Conservation (phyloP, 2,888 invertebrate genomes). For the Brachynemurus nebulosus region DNA sequence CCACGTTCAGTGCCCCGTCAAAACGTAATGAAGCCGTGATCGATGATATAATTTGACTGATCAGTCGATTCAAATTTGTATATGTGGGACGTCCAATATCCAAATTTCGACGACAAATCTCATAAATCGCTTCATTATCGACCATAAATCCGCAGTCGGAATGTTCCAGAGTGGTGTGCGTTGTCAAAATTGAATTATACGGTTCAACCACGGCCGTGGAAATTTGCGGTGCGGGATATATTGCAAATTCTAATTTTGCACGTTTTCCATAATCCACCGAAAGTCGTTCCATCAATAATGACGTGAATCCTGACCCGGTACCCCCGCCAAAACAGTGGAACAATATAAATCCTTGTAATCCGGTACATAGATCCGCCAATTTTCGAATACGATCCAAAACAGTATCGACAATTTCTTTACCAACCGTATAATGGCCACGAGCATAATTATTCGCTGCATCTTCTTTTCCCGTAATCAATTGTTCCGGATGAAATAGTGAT, state of each 20-base stretch:
- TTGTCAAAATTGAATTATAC: slow-evolving; percentile 45
- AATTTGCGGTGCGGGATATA: slow-evolving; percentile 36
- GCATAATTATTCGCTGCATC: slow-evolving; percentile 55
- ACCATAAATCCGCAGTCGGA: slow-evolving; percentile 45
- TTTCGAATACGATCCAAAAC: slow-evolving; percentile 36
- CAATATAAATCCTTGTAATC: slow-evolving; percentile 44
- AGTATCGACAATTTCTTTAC: slow-evolving; percentile 42
- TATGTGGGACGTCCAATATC: slow-evolving; percentile 45
- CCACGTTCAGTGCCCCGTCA: slow-evolving; percentile 43
- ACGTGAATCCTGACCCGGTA: slow-evolving; percentile 48
- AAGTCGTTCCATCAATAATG: slow-evolving; percentile 47
- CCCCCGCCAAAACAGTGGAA: slow-evolving; percentile 48
- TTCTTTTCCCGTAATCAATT: slow-evolving; percentile 72
- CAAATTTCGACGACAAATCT: slow-evolving; percentile 43
- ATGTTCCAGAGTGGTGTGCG: slow-evolving; percentile 44
- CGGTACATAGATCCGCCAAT: slow-evolving; percentile 41
- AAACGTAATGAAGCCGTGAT: slow-evolving; percentile 44
- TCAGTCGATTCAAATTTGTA: slow-evolving; percentile 45
- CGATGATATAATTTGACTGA: slow-evolving; percentile 38
- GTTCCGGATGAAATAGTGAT: slow-evolving; percentile 94
- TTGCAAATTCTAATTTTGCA: slow-evolving; percentile 46
- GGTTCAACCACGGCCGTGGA: slow-evolving; percentile 38
- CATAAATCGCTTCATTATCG: slow-evolving; percentile 32
- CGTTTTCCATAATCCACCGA: slow-evolving; percentile 48
- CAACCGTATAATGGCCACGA: slow-evolving; percentile 49